phyloP scores from a whole-genome alignment of 2,888 invertebrate genomes.

The Prionchulus punctatus region DNA sequence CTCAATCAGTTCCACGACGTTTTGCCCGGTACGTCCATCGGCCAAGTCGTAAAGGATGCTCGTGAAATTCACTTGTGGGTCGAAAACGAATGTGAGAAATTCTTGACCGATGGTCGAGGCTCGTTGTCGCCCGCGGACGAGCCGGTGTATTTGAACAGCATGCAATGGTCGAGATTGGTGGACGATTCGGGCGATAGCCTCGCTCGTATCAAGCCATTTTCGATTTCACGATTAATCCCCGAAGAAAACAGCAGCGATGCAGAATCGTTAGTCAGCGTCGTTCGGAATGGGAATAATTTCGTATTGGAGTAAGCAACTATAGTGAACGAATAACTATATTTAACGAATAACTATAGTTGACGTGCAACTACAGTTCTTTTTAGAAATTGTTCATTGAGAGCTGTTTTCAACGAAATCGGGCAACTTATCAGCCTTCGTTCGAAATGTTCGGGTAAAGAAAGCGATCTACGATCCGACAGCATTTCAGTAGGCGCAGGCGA shows the following conservation, averaged over 20 bases:
- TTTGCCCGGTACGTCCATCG: conserved; percentile 40
- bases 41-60: conserved; percentile 32
- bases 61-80: conserved; percentile 21
- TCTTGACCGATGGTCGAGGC: background rate
- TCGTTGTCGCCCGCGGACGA: background rate
- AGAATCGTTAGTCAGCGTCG: background rate
- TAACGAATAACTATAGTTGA: too few relatives aligned
- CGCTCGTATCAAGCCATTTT: too few relatives aligned
- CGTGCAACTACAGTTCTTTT: too few relatives aligned
- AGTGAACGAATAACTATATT: too few relatives aligned
- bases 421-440: too few relatives aligned
- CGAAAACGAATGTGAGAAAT: background rate
- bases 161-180: background rate
- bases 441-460: too few relatives aligned
- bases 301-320: too few relatives aligned
- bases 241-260: too few relatives aligned
- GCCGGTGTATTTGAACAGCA: background rate
- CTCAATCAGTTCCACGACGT: conserved; percentile 43
- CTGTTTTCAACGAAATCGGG: background rate
- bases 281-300: background rate
- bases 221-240: too few relatives aligned
- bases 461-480: too few relatives aligned
- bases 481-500: too few relatives aligned
- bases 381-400: background rate
- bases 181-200: background rate